phyloP scores from a whole-genome alignment of 64 coral and sea anemone species.

The Cladopsammia gracilis region DNA sequence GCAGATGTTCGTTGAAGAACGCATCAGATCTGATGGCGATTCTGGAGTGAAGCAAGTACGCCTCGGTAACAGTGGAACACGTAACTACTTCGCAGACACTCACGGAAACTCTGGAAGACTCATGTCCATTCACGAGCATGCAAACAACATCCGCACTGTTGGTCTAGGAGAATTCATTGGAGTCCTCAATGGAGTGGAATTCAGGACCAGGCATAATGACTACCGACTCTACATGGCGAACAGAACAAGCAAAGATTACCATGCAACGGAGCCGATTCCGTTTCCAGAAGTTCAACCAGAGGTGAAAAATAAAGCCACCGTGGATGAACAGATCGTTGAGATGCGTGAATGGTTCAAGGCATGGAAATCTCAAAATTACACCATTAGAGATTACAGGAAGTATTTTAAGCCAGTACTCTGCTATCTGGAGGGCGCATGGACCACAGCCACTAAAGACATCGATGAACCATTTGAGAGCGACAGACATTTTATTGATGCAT shows the following conservation, averaged over 20 bases:
- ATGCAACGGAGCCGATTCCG: constrained; percentile 60
- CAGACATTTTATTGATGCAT: constrained; percentile 81
- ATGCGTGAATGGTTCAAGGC: constrained; percentile 82
- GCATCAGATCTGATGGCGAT: constrained; percentile 67
- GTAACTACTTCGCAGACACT: constrained; percentile 56
- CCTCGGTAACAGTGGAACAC: constrained; percentile 17
- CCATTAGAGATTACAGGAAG: constrained; percentile 73
- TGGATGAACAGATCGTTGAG: constrained; percentile 57
- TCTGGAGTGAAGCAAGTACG: constrained; percentile 75
- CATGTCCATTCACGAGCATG: constrained; percentile 74
- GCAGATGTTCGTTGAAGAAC: constrained; percentile 70
- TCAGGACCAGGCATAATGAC: constrained; percentile 86
- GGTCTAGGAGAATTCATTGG: constrained; percentile 81
- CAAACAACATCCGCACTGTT: constrained; percentile 82
- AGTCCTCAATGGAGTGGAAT: constrained; percentile 82
- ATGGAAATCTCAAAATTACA: constrained; percentile 61
- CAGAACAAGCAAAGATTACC: constrained; percentile 35
- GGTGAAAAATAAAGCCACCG: constrained; percentile 25
- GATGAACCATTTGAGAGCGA: constrained; percentile 87
- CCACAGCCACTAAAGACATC: constrained; percentile 52
- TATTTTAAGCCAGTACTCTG: constrained; percentile 86
- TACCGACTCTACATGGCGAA: constrained; percentile 74
- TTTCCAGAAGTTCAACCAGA: constrained; percentile 77
- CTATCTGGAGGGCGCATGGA: constrained; percentile 79
- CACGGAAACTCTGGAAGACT: constrained; percentile 30